A percentile compares a stretch with the other conserved stretches of the same genome.
These are phyloP conservation scores for Leucophora obtusa DNA, from an alignment of 2,888 invertebrate species.

Conservation along the genomic window DNA sequence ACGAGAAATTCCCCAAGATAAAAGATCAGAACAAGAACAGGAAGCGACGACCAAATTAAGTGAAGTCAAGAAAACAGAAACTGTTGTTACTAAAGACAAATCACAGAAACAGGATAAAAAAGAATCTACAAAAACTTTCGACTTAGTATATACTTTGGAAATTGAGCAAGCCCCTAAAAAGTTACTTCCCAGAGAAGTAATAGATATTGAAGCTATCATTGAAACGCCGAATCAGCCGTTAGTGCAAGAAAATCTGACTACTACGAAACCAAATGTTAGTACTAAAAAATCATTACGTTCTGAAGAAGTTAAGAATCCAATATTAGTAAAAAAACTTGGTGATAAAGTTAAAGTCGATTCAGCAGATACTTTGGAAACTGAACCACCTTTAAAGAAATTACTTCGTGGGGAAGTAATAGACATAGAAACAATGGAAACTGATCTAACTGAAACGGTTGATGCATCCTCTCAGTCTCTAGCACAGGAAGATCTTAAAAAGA, in stretches of 20 bases:
- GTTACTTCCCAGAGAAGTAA: too few species aligned
- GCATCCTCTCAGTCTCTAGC: not conserved
- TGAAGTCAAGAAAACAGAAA: conserved; percentile 2
- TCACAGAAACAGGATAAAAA: not conserved
- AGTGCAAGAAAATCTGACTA: too few species aligned
- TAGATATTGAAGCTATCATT: too few species aligned
- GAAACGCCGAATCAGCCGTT: too few species aligned
- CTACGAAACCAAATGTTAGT: too few species aligned
- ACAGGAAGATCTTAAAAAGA: not conserved
- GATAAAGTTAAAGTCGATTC: not conserved
- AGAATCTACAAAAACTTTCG: not conserved
- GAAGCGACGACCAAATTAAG: not conserved
- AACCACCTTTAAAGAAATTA: not conserved
- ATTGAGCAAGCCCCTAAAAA: not conserved
- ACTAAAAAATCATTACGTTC: too few species aligned
- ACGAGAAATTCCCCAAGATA: not conserved
- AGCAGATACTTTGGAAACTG: not conserved
- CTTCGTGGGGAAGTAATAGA: not conserved
- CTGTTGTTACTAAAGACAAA: conserved; percentile 3
- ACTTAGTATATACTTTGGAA: not conserved
- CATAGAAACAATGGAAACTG: not conserved
- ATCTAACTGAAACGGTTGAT: conserved; percentile 11
- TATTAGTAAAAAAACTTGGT: too few species aligned
- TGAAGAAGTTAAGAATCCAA: too few species aligned
- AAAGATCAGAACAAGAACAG: conserved; percentile 9